phyloP scores from a whole-genome alignment of 2,797 vertebrate genomes.

The Saguinus oedipus region DNA sequence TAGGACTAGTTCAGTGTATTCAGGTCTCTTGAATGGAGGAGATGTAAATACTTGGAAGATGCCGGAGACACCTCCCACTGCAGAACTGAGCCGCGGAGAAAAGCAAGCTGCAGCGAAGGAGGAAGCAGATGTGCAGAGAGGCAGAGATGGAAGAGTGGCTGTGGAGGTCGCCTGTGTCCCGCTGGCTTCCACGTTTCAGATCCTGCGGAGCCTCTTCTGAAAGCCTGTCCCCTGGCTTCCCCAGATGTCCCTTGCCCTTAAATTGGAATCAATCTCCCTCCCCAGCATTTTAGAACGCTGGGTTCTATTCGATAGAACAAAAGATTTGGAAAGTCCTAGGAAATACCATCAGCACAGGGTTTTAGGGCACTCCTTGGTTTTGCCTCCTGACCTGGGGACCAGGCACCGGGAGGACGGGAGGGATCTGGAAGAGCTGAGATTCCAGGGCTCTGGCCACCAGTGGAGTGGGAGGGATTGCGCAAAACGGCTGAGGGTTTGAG shows the following conservation, averaged over 20 bases:
- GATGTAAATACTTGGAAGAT: not conserved
- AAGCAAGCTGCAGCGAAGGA: not conserved
- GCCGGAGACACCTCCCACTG: not conserved
- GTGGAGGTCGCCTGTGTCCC: not conserved
- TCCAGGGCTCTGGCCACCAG: not conserved
- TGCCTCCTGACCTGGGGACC: not conserved
- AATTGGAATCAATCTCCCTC: not conserved
- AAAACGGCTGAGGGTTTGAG: not conserved
- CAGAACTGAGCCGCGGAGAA: not conserved
- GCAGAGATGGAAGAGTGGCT: fast-evolving
- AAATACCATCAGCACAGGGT: not conserved
- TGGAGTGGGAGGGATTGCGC: not conserved
- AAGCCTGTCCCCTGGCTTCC: not conserved
- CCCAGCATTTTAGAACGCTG: not conserved
- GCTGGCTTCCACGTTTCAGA: fast-evolving
- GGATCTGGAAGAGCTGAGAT: not conserved
- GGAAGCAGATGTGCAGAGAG: not conserved
- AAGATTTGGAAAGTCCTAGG: not conserved
- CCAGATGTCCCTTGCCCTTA: not conserved
- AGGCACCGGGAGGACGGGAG: not conserved
- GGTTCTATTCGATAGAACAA: not conserved
- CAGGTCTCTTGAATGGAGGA: not conserved
- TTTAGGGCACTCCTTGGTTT: not conserved
- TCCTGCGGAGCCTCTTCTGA: not conserved
- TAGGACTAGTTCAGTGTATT: not conserved